Base-by-base conservation (phyloP, 2,888 invertebrate species). In the Phalera bucephala region DNA sequence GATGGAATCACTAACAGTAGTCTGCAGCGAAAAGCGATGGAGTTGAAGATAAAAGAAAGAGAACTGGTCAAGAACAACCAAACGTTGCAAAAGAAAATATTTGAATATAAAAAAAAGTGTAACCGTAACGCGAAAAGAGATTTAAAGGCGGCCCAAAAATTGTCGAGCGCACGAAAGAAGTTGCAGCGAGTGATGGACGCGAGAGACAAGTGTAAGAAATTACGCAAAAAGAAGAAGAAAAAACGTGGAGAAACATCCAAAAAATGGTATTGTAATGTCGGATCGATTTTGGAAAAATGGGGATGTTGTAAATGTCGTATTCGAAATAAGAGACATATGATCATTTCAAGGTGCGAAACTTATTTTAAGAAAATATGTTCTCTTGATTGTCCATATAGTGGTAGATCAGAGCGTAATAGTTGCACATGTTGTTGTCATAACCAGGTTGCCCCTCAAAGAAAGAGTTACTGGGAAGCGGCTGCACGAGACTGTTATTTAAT, bases 401-500 rank as follows among this genome's bases (percentile, higher is more conserved):
- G 13, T 6, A 27, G n/a, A 8, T 4, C n/a, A 9, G n/a, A 9
- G 2, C 14, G 9, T 2, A 9, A 4, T 4, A 8, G n/a, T 14
- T 27, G 14, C 27, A 12, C n/a, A 8, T 40, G 46, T 34, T 12
- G 36, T 21, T 42, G 28, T 31, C 21, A 26, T n/a, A 3, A 27
- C 9, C 27, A 28, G 6, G 6, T 28, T 9, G 28, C 27, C 5
- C 15, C 14, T 9, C 25, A 12, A 3, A 37, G 25, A 5, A 32
- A 31, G 30, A 53, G 31, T 0, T 45, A 36, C 8, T 43, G 43
- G 40, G 43, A 49, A 22, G 50, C 43, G 9, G 56, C 60, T 1
- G 58, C 57, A 22, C 58, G 48, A 14, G 71, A 79, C 41, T 78
- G 74, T 40, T 72, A 55, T 40, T 35, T 59, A 6, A 64, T 66